phyloP scores from a whole-genome alignment of 2,797 vertebrate species.

The Dicrostonyx torquatus region DNA sequence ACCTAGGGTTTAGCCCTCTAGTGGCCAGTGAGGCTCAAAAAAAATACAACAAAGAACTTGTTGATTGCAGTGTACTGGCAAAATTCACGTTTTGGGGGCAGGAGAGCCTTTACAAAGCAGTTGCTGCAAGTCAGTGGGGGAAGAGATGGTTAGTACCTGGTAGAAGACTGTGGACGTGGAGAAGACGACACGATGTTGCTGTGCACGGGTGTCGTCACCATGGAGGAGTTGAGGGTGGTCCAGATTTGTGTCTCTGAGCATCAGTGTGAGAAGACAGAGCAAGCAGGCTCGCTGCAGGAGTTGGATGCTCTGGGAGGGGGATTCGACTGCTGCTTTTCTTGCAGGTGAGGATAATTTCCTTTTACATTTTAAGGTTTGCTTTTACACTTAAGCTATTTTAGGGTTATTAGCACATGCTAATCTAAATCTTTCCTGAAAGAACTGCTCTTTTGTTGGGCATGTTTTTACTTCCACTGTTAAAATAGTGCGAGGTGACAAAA shows the following conservation, averaged over 20 bases:
- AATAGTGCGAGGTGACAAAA: neutral
- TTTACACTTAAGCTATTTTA: neutral
- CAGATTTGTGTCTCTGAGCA: constrained; percentile 31
- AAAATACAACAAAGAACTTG: neutral
- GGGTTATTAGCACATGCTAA: neutral
- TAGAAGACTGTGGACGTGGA: neutral
- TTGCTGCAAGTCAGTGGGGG: neutral
- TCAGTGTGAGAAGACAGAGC: neutral
- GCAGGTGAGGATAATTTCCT: constrained; percentile 4
- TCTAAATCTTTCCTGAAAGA: constrained; percentile 27
- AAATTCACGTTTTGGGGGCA: neutral
- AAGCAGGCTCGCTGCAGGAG: neutral
- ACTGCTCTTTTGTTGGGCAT: constrained; percentile 1
- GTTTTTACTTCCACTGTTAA: constrained; percentile 2
- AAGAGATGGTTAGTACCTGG: neutral
- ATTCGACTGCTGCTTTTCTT: neutral
- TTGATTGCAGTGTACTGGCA: neutral
- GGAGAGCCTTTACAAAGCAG: neutral
- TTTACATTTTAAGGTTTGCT: constrained; percentile 34
- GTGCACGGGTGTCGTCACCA: neutral
- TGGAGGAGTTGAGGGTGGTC: neutral
- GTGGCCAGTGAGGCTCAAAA: neutral
- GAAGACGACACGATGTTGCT: neutral
- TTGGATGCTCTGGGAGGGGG: neutral
- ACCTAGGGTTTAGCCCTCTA: neutral